phyloP scores from a whole-genome alignment of 35 echinoderm and acorn worm species.

The Ophiothrix spiculata region DNA sequence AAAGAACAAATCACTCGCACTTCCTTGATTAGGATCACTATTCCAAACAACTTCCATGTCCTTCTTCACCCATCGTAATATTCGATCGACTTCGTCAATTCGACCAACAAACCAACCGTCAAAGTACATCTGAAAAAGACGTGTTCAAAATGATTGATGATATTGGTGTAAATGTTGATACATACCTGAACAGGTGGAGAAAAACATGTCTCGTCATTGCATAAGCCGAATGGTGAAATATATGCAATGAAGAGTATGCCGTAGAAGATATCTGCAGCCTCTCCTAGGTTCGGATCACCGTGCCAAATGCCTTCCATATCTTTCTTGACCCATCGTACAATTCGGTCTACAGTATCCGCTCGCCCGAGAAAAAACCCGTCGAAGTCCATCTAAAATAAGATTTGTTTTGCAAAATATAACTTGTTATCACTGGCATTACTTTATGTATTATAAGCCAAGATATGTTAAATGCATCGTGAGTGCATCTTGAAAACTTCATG shows the following conservation, averaged over 20 bases:
- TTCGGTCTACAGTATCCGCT: not conserved
- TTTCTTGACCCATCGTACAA: not conserved
- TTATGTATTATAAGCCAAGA: no score
- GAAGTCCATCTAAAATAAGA: not conserved
- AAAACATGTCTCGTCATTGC: not conserved
- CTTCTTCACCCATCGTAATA: constrained; percentile 18
- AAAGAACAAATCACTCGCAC: constrained; percentile 68
- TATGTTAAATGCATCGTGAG: no score
- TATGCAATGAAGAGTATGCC: not conserved
- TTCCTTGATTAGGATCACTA: constrained; percentile 51
- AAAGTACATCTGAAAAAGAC: constrained; percentile 89
- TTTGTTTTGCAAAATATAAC: no score
- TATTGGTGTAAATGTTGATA: not conserved
- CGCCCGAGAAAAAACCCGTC: not conserved
- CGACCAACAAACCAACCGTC: constrained; percentile 93
- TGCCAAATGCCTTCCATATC: not conserved
- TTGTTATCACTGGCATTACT: no score
- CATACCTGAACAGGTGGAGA: constrained; percentile 2
- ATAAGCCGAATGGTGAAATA: not conserved
- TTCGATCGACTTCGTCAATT: constrained; percentile 56
- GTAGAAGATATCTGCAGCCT: not conserved
- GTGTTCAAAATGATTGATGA: not conserved
- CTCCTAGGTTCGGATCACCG: not conserved
- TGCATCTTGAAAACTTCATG: no score
- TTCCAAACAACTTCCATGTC: constrained; percentile 89